Conservation (phyloP, 1,140 invertebrate genomes). For the Lepidostoma basale region DNA sequence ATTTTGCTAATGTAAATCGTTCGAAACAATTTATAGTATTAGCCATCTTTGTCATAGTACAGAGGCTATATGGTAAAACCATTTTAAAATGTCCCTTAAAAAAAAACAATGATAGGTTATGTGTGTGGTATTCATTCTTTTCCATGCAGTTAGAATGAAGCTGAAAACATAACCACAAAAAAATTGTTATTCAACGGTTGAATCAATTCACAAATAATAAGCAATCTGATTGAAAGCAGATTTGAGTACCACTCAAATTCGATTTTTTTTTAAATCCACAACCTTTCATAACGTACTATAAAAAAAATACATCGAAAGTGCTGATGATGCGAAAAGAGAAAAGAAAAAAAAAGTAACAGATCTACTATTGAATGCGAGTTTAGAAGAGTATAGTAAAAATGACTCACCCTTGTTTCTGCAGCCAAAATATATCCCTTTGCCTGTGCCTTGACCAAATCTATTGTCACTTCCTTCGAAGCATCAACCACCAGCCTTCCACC, state of each 20-base stretch:
- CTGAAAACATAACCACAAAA: slow-evolving; percentile 2
- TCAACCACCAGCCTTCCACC: slow-evolving; percentile 73
- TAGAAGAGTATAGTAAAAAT: slow-evolving; percentile 23
- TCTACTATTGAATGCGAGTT: slow-evolving; percentile 12
- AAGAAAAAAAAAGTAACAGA: neutral
- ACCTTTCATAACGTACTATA: slow-evolving; percentile 9
- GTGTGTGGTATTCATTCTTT: neutral
- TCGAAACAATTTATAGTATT: no score
- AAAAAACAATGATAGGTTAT: neutral
- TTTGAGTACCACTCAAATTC: slow-evolving; percentile 2
- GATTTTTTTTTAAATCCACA: slow-evolving; percentile 11
- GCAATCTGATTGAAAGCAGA: slow-evolving; percentile 9
- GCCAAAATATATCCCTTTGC: slow-evolving; percentile 86
- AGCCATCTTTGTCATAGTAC: slow-evolving; percentile 14
- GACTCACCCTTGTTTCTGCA: slow-evolving; percentile 91
- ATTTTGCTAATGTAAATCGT: no score
- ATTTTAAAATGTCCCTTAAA: neutral
- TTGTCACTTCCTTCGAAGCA: slow-evolving; percentile 65
- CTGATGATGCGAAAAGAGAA: slow-evolving; percentile 19
- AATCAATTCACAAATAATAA: neutral
- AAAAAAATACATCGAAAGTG: slow-evolving; percentile 12
- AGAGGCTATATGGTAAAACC: neutral
- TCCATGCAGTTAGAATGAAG: slow-evolving; percentile 22
- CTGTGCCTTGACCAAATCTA: slow-evolving; percentile 86
- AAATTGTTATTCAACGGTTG: neutral